Evolutionary conservation across 2,797 vertebrate genomes (phyloP), one percentile per base, ranked within the genome.

Genomic region (Capromys pilorides): DNA sequence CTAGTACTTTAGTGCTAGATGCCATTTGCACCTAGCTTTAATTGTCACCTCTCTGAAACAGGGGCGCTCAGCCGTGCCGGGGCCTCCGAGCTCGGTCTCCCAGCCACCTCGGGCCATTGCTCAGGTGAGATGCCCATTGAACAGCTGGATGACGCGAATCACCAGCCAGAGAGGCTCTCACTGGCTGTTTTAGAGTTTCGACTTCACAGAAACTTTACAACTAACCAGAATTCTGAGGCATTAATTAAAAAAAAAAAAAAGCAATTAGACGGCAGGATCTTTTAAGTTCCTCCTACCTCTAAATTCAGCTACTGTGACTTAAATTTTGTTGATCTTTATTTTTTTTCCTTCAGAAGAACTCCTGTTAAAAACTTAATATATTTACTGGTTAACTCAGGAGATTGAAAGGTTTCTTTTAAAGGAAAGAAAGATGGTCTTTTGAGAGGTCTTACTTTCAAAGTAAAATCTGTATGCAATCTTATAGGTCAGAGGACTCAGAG

Each of bases 401-500:
- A 93, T 79, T 86, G 28, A 91, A 84, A 36, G 12, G 33, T 59
- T 96, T 89, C 61, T 90, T 94, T 86, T 81, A 81, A 71, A 93
- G 31, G 92, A 94, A 86, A 93, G 28, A 89, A 57, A n/a, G 71
- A 94, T 77, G 75, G 59, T 26, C 86, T 94, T 96, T 86, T 54
- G 66, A 95, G 82, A 94, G 57, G 45, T 67, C 67, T 95, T 91
- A 75, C 36, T 92, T 90, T 93, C 83, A 84, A 84, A 88, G 95
- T 21, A 91, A 84, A 90, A 94, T 92, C 92, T 91, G 80, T 75
- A 87, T 96, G 69, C 87, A 93, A 96, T 97, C 96, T 97, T 89
- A 91, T 57, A 57, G 14, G 14, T 57, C 54, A 57, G 54, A 16
- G 54, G 54, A 16, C 54, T 57, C 16, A 57, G 54, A 2, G 16